These are phyloP conservation scores for Acipenser ruthenus DNA, from an alignment of 2,797 vertebrate genomes.

Conservation along the genomic window DNA sequence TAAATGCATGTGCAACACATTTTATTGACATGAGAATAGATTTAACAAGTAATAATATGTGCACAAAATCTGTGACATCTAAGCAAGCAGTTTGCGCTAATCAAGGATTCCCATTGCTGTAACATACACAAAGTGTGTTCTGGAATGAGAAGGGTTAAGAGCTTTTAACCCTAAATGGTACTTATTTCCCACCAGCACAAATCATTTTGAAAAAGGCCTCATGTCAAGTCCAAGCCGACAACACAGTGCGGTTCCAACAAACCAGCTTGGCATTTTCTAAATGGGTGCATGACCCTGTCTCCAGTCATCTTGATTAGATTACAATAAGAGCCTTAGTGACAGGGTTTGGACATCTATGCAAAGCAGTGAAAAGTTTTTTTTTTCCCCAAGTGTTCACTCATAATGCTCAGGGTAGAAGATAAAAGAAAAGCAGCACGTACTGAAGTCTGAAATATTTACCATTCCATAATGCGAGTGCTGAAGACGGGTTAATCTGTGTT, in stretches of 20 bases:
- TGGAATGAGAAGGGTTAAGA: not conserved
- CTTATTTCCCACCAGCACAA: not conserved
- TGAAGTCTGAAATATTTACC: not conserved
- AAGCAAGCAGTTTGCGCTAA: too few species aligned
- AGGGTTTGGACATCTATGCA: slow-evolving; percentile 56
- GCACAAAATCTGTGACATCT: too few species aligned
- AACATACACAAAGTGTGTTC: not conserved
- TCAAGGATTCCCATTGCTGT: too few species aligned
- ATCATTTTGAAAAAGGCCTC: slow-evolving; percentile 2
- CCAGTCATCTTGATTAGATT: slow-evolving; percentile 62
- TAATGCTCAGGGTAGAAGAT: slow-evolving; percentile 43
- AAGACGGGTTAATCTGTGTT: not conserved
- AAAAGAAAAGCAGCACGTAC: slow-evolving; percentile 25
- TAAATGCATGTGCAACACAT: too few species aligned
- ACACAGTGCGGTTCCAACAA: slow-evolving; percentile 1
- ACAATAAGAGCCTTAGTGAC: slow-evolving; percentile 59
- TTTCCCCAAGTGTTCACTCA: slow-evolving; percentile 23
- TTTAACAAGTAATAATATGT: too few species aligned
- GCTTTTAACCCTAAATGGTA: not conserved
- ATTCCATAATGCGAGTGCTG: not conserved
- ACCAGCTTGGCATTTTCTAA: slow-evolving; percentile 8
- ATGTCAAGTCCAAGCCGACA: not conserved
- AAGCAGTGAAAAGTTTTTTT: slow-evolving; percentile 36
- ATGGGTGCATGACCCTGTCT: slow-evolving; percentile 26
- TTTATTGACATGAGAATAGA: too few species aligned